Conservation (phyloP, 2,113 vertebrate species). For the Protobothrops flavoviridis region DNA sequence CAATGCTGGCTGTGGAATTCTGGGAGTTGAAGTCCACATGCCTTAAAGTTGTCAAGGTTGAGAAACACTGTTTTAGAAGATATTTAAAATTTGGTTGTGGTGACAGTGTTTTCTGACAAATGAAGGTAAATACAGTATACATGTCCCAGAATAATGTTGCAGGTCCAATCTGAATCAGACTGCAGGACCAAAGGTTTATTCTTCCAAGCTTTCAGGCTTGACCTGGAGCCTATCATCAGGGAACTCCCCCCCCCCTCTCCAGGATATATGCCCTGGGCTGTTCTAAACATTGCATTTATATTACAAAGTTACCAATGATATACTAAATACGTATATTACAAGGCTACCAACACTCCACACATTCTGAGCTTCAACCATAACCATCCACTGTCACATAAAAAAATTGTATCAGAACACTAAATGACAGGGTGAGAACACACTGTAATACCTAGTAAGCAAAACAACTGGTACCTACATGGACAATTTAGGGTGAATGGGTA, state of each 20-base stretch:
- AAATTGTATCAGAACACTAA: background rate
- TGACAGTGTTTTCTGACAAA: background rate
- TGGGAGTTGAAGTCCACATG: too few relatives aligned
- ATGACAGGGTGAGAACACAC: background rate
- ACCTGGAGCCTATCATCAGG: background rate
- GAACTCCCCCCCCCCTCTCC: background rate
- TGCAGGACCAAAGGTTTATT: background rate
- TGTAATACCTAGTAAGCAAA: background rate
- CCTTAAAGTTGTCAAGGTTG: too few relatives aligned
- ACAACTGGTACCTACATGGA: background rate
- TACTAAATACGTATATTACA: background rate
- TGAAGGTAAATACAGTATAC: background rate
- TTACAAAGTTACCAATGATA: too few relatives aligned
- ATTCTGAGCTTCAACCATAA: background rate
- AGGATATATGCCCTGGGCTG: background rate
- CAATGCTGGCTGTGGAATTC: too few relatives aligned
- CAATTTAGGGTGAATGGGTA: background rate
- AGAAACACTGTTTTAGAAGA: conserved; percentile 15
- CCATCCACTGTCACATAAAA: background rate
- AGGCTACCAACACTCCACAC: background rate
- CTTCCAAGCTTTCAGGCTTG: background rate
- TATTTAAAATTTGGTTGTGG: conserved; percentile 1
- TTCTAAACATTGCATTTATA: background rate
- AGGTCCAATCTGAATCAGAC: background rate
- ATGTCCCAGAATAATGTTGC: background rate